Evolutionary conservation across 2,888 invertebrate species (phyloP), one percentile per base, ranked within the genome.

Genomic region (Drosophila demipolita): DNA sequence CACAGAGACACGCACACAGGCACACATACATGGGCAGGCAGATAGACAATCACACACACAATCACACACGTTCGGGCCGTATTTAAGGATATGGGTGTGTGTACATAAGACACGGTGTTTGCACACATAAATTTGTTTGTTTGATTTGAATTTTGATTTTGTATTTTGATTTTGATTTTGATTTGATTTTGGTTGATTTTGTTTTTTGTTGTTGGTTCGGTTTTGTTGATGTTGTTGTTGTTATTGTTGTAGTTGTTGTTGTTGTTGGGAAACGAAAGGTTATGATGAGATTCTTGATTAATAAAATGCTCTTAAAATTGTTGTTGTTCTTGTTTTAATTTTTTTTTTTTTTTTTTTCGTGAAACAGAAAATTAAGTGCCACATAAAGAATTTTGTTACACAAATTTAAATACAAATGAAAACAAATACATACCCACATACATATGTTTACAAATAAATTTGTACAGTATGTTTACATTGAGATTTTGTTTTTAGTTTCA

Each of bases 271-370:
- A 87, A 87, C 86, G 83, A 88, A 87, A 88, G 83, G 87, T 84
- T 87, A 87, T 83, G 82, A 86, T 86, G 86, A 87, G 79, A 88
- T 89, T 78, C 50, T 83, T 78, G 82, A 89, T 87, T 87, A 87
- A 89, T 88, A 80, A 87, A 76, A 88, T 89, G 82, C 75, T 80
- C 74, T 73, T 65, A 82, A 76, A 77, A 74, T 75, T 75, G 52
- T 66, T 66, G 26, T 60, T 66, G 20, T 61, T 66, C 60, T 64
- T 64, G 60, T 53, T 68, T 50, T 29, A 57, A 40, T 73, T 69
- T 55, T 64, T 60, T 59, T 66, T 75, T 65, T 69, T 50, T 63
- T 53, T 73, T 65, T 73, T 50, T 63, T 69, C 52, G 73, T 78
- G 63, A 76, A 82, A 80, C 67, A 50, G 54, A 81, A 79, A 87